Conservation (phyloP, 2,797 vertebrate genomes). For the Anguilla pacifica region DNA sequence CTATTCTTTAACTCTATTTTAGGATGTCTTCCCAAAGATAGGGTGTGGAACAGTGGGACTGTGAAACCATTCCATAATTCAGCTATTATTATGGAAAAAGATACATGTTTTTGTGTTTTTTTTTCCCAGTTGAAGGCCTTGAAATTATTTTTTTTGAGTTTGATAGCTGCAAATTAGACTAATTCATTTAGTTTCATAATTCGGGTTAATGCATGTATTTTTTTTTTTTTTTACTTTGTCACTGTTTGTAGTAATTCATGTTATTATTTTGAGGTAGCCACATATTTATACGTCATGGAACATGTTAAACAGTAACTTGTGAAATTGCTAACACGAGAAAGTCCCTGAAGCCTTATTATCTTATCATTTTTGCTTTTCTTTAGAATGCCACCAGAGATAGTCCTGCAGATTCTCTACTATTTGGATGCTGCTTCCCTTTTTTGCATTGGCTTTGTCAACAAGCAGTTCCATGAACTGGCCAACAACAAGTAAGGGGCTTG, state of each 20-base stretch:
- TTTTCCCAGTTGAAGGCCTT: no score
- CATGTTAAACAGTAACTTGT: no score
- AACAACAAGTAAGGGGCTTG: constrained; percentile 82
- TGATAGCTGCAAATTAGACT: no score
- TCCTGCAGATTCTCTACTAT: constrained; percentile 82
- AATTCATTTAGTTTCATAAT: background rate
- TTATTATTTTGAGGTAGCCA: background rate
- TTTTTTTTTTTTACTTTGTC: no score
- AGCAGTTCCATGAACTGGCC: constrained; percentile 74
- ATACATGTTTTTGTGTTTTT: no score
- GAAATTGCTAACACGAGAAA: no score
- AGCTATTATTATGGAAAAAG: background rate
- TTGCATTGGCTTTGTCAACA: constrained; percentile 76
- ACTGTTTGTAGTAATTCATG: background rate
- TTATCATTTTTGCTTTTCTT: constrained; percentile 25
- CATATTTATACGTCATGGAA: background rate
- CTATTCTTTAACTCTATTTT: background rate
- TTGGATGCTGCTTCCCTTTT: constrained; percentile 80
- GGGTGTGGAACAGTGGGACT: background rate
- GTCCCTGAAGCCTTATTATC: background rate
- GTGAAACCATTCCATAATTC: background rate
- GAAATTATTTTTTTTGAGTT: no score
- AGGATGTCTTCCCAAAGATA: background rate
- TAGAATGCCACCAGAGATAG: constrained; percentile 82
- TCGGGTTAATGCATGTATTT: no score